Percentiles rank a stretch among this genome's conserved stretches.
Evolutionary conservation across 2,888 invertebrate species (phyloP).

Genomic region (Drosophila koepferae): DNA sequence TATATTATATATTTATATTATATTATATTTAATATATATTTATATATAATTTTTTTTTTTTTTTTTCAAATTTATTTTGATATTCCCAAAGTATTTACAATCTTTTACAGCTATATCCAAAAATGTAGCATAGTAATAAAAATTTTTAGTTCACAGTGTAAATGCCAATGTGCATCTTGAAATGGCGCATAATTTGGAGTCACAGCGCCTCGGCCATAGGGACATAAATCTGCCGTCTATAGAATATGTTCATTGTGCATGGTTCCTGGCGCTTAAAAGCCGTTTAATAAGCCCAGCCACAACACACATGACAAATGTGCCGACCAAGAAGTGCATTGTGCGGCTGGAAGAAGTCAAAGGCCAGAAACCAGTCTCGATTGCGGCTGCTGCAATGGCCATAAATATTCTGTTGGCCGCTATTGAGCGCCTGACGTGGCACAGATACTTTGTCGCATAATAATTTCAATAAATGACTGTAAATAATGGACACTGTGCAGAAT

Average conservation of each 20-base stretch:
- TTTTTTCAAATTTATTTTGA: neutral
- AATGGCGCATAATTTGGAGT: conserved; percentile 60
- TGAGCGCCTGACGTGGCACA: conserved; percentile 69
- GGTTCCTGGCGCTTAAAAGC: conserved; percentile 68
- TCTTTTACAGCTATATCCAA: neutral
- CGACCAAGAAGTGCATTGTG: conserved; percentile 52
- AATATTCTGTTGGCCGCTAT: conserved; percentile 55
- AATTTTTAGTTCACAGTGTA: neutral
- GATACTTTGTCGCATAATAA: conserved; percentile 73
- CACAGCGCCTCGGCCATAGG: conserved; percentile 23
- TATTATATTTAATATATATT: no score
- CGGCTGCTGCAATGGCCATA: conserved; percentile 63
- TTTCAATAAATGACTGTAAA: conserved; percentile 57
- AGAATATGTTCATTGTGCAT: conserved; percentile 56
- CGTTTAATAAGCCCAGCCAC: conserved; percentile 74
- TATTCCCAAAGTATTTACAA: neutral
- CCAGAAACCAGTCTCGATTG: conserved; percentile 19
- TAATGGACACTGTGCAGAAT: conserved; percentile 17
- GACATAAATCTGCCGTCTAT: conserved; percentile 65
- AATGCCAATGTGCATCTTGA: conserved; percentile 16
- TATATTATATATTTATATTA: no score
- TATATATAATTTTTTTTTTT: neutral
- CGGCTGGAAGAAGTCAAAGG: conserved; percentile 11
- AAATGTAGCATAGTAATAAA: neutral
- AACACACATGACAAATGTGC: conserved; percentile 70